Base-by-base conservation (phyloP, 2,113 vertebrate species). In the Prolemur simus region DNA sequence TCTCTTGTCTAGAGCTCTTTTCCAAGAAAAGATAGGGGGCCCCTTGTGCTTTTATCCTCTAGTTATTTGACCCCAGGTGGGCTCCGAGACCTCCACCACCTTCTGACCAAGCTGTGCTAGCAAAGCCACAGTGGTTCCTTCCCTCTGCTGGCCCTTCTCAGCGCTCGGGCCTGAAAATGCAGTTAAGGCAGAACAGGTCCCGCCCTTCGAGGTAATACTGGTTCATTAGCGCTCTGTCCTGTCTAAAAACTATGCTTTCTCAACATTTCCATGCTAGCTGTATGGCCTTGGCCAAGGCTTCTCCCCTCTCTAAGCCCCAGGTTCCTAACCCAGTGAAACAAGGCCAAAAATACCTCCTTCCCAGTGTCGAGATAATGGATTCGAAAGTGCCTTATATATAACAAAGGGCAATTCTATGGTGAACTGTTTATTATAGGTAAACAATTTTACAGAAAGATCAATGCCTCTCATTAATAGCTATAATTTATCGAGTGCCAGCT, bases 401-500 rank as follows among this genome's bases (percentile, higher is more conserved):
- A 73, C 91, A 81, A 86, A 96, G n/a, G 54, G n/a, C 47, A 73
- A 39, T 87, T 87, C 80, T 54, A 32, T n/a, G 12, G 0, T 90
- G 74, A 95, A 45, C 54, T 96, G 29, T 81, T 95, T 94, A 73
- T 83, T 64, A 37, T 37, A 92, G 68, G 69, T 83, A 90, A 77
- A 56, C 17, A 83, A 90, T 63, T 63, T 27, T 29, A 12, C 71
- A 73, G 56, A 60, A 80, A 34, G 13, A 96, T 66, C 80, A 92
- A 74, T 94, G 86, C 63, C 37, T 95, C 37, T 94, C 69, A 60
- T 96, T 95, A 96, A 97, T 52, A 91, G 85, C 63, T 73, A 85
- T 78, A 73, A 64, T 96, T 91, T 90, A 73, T 85, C 88, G 77
- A 94, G 77, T 78, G 47, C 37, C 96, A 92, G 32, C 58, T 45